Evolutionary conservation across 2,888 invertebrate species (phyloP).

Genomic region (Xanthorhoe designata): DNA sequence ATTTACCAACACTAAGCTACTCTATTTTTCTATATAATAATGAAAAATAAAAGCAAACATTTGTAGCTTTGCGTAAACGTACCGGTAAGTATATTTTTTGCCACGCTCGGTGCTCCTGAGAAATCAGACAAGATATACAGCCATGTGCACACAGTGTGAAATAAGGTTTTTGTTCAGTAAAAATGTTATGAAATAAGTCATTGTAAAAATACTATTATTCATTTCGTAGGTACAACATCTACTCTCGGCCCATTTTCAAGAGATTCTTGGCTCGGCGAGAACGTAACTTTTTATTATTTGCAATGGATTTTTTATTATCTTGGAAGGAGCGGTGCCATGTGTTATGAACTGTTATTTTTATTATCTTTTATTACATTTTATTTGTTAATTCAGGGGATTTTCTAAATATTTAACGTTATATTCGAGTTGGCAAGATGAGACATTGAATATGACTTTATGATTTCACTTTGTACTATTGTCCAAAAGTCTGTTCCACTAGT

Average conservation of each 20-base stretch:
- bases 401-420: neutral
- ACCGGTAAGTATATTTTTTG: slow-evolving; percentile 55
- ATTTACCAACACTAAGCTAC: neutral
- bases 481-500: too few species aligned
- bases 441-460: too few species aligned
- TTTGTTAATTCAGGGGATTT: slow-evolving; percentile 1
- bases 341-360: slow-evolving; percentile 15
- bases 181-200: slow-evolving; percentile 60
- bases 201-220: slow-evolving; percentile 49
- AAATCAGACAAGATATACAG: slow-evolving; percentile 72
- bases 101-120: slow-evolving; percentile 58
- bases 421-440: too few species aligned
- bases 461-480: neutral
- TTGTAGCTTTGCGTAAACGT: slow-evolving; percentile 5
- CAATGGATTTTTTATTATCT: slow-evolving; percentile 14
- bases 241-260: slow-evolving; percentile 16
- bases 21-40: neutral
- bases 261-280: slow-evolving; percentile 9
- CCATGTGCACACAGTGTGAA: slow-evolving; percentile 78
- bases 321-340: slow-evolving; percentile 1
- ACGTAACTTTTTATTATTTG: slow-evolving; percentile 18
- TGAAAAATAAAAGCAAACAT: slow-evolving; percentile 1
- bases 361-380: slow-evolving; percentile 11
- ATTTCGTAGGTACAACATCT: slow-evolving; percentile 19
- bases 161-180: slow-evolving; percentile 72